phyloP scores from a whole-genome alignment of 2,888 invertebrate species.

The Bembecia ichneumoniformis region DNA sequence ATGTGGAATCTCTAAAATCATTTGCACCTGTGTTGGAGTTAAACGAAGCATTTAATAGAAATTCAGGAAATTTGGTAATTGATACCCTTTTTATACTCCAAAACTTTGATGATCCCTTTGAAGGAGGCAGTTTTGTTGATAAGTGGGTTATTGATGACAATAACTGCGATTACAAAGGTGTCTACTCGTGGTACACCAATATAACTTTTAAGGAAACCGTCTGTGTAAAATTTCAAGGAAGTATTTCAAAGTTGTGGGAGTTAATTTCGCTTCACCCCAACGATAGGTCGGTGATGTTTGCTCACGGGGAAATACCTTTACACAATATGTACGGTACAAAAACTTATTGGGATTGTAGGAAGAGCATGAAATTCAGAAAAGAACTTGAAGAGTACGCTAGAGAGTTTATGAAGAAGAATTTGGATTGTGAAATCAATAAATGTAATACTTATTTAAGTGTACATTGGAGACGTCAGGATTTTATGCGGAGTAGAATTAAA shows the following conservation, averaged over 20 bases:
- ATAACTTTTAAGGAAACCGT: slow-evolving; percentile 75
- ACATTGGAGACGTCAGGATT: slow-evolving; percentile 92
- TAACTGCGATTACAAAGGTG: slow-evolving; percentile 37
- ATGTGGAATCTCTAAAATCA: slow-evolving; percentile 80
- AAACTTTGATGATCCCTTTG: slow-evolving; percentile 89
- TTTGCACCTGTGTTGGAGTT: slow-evolving; percentile 92
- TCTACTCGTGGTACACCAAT: slow-evolving; percentile 82
- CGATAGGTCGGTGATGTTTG: slow-evolving; percentile 75
- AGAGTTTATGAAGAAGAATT: slow-evolving; percentile 60
- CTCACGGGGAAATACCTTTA: slow-evolving; percentile 88
- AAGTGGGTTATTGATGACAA: slow-evolving; percentile 80
- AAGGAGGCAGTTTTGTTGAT: slow-evolving; percentile 84
- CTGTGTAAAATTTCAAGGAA: slow-evolving; percentile 90
- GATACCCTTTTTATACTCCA: slow-evolving; percentile 87
- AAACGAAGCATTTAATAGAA: slow-evolving; percentile 76
- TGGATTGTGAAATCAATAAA: slow-evolving; percentile 32
- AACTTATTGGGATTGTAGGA: slow-evolving; percentile 87
- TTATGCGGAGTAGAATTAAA: slow-evolving; percentile 79
- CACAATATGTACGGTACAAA: slow-evolving; percentile 89
- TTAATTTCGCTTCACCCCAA: slow-evolving; percentile 61
- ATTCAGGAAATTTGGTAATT: slow-evolving; percentile 54
- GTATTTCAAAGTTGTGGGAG: slow-evolving; percentile 74
- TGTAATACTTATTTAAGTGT: slow-evolving; percentile 84
- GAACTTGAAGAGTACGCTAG: slow-evolving; percentile 77
- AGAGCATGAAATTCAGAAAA: slow-evolving; percentile 92